These are phyloP conservation scores for Lordiphosa clarofinis DNA, from an alignment of 1,140 invertebrate species.

Conservation along the genomic window DNA sequence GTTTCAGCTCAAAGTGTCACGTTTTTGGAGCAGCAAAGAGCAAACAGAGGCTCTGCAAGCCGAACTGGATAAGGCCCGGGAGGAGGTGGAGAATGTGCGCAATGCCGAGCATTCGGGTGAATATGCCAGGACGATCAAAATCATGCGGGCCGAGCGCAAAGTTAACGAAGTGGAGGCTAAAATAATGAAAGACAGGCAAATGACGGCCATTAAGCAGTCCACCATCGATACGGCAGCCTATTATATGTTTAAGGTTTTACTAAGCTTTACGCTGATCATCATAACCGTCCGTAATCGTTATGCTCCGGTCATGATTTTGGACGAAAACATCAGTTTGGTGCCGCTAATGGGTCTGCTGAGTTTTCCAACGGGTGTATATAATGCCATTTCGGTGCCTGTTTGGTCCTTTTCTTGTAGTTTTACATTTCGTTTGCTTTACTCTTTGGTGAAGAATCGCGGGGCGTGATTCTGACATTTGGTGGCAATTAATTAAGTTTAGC, in stretches of 20 bases:
- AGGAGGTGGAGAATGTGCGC: slow-evolving; percentile 43
- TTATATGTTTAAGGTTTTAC: slow-evolving; percentile 52
- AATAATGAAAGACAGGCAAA: slow-evolving; percentile 28
- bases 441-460: slow-evolving; percentile 39
- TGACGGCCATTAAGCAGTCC: slow-evolving; percentile 39
- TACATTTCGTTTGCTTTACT: slow-evolving; percentile 53
- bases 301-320: slow-evolving; percentile 57
- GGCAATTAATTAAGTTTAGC: too few species aligned
- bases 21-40: slow-evolving; percentile 35
- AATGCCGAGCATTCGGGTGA: slow-evolving; percentile 46
- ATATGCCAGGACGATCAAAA: slow-evolving; percentile 59
- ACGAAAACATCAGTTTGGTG: slow-evolving; percentile 52
- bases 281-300: slow-evolving; percentile 58
- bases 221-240: slow-evolving; percentile 53
- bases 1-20: slow-evolving; percentile 53
- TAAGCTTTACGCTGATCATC: slow-evolving; percentile 46
- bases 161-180: slow-evolving; percentile 42
- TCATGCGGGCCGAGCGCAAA: slow-evolving; percentile 67
- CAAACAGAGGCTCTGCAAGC: slow-evolving; percentile 18
- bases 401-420: slow-evolving; percentile 74
- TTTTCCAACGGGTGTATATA: slow-evolving; percentile 66
- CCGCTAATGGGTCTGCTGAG: slow-evolving; percentile 61
- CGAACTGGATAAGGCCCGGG: slow-evolving; percentile 43
- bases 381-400: slow-evolving; percentile 65
- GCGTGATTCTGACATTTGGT: slow-evolving; percentile 25